Evolutionary conservation across 2,113 vertebrate species (phyloP).

Genomic region (Myocastor coypus): DNA sequence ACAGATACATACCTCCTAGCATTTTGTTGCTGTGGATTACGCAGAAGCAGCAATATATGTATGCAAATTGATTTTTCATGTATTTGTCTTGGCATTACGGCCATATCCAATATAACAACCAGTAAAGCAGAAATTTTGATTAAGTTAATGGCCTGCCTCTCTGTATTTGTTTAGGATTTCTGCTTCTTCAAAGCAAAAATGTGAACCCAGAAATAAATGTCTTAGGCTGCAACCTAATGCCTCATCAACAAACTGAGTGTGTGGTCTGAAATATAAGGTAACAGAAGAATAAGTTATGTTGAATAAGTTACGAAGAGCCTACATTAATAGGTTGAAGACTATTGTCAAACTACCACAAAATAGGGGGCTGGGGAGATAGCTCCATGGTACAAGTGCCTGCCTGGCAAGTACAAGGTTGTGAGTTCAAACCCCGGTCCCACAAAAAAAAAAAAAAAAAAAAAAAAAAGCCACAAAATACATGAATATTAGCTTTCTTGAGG

Average conservation of each 20-base stretch:
- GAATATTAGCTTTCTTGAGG: too few relatives aligned
- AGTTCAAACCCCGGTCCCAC: too few relatives aligned
- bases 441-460: too few relatives aligned
- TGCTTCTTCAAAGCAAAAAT: conserved; percentile 80
- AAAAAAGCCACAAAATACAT: too few relatives aligned
- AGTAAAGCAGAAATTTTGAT: conserved; percentile 79
- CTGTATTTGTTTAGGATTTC: conserved; percentile 81
- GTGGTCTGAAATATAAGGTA: conserved; percentile 61
- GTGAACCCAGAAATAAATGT: conserved; percentile 73
- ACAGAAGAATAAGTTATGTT: not conserved
- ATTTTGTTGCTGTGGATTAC: conserved; percentile 54
- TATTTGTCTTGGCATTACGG: conserved; percentile 78
- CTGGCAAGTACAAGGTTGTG: too few relatives aligned
- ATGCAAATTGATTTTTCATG: conserved; percentile 70
- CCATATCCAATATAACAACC: conserved; percentile 74
- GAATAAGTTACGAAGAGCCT: too few relatives aligned
- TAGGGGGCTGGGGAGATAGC: too few relatives aligned
- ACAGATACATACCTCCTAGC: conserved; percentile 42
- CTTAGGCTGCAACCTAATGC: conserved; percentile 35
- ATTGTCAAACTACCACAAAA: conserved; percentile 25
- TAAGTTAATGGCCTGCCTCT: conserved; percentile 75
- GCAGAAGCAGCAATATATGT: conserved; percentile 53
- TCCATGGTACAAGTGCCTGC: too few relatives aligned
- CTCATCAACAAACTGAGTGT: conserved; percentile 63
- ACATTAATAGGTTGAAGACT: not conserved